Percentiles rank a stretch among this genome's conserved stretches.
These are phyloP conservation scores for Rhabdomys pumilio DNA, from an alignment of 2,797 vertebrate species.

Conservation along the genomic window DNA sequence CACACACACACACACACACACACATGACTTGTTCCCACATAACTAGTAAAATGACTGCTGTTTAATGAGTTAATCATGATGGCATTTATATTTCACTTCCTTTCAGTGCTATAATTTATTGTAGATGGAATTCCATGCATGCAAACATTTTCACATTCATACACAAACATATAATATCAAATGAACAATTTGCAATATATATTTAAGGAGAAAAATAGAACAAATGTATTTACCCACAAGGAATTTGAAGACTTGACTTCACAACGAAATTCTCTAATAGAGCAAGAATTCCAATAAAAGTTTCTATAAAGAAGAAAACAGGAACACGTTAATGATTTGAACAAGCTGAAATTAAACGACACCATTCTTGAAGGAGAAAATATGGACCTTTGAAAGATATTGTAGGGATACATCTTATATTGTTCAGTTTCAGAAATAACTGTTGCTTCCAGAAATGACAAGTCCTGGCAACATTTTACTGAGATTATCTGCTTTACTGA, in stretches of 20 bases:
- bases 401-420: constrained; percentile 5
- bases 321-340: constrained; percentile 60
- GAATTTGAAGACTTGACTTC: constrained; percentile 74
- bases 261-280: constrained; percentile 69
- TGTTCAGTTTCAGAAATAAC: constrained; percentile 49
- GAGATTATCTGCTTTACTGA: neutral
- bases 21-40: neutral
- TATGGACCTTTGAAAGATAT: constrained; percentile 9
- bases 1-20: too few species aligned
- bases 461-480: neutral
- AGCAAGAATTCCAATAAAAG: constrained; percentile 65
- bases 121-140: neutral
- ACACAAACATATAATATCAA: neutral
- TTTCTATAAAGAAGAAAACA: constrained; percentile 58
- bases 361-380: constrained; percentile 56
- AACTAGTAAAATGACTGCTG: constrained; percentile 39
- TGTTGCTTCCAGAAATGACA: constrained; percentile 27
- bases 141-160: neutral
- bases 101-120: constrained; percentile 44
- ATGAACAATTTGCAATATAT: constrained; percentile 40
- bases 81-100: neutral
- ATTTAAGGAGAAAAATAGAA: constrained; percentile 59
- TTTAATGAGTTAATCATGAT: constrained; percentile 14
- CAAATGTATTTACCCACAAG: constrained; percentile 62
- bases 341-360: constrained; percentile 66